Base-by-base conservation (phyloP, 2,888 invertebrate species). In the Agonum fuliginosum region DNA sequence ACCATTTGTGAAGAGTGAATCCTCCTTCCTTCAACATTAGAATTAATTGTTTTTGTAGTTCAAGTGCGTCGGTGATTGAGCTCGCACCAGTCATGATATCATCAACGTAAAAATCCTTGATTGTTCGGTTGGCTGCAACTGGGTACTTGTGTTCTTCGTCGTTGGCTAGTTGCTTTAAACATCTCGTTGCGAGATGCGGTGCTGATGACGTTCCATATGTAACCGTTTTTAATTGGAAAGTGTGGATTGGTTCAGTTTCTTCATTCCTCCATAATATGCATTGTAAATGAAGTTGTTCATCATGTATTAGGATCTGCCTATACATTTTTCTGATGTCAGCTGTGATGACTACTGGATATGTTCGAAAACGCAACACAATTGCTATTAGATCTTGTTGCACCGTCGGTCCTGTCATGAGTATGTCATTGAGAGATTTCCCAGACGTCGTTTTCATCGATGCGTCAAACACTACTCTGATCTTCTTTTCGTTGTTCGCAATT, bases 311-410 rank as follows among this genome's bases (percentile, higher is more conserved):
- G 0, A 82, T 78, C 48, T 80, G 80, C 6, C 82, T 17, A 48
- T 81, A 83, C 81, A 82, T 83, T 78, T 82, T 81, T 6, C 78
- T 78, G 10, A 82, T 24, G 62, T 82, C 82, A 0, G 81, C 82
- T 2, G 79, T 76, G 22, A 83, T 79, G 5, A 77, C 80, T 5
- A 82, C 58, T 19, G 6, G n/a, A 62, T 82, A 78, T 5, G 1
- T 58, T 79, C 82, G 70, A 80, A 80, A 82, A 48, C 82, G 71
- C 51, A 82, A 22, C 12, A 82, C 34, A 19, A 82, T 80, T 17
- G 79, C 78, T n/a, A 78, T 10, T 12, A 82, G 37, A 10, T 82
- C 80, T 34, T 81, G 69, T 54, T 80, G 79, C 22, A 81, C 24
- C 67, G 76, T 78, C 4, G 81, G 80, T 6, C 80, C 80, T 1